These are phyloP conservation scores for Listrodromus nycthemerus DNA, from an alignment of 2,888 invertebrate genomes.

Conservation along the genomic window DNA sequence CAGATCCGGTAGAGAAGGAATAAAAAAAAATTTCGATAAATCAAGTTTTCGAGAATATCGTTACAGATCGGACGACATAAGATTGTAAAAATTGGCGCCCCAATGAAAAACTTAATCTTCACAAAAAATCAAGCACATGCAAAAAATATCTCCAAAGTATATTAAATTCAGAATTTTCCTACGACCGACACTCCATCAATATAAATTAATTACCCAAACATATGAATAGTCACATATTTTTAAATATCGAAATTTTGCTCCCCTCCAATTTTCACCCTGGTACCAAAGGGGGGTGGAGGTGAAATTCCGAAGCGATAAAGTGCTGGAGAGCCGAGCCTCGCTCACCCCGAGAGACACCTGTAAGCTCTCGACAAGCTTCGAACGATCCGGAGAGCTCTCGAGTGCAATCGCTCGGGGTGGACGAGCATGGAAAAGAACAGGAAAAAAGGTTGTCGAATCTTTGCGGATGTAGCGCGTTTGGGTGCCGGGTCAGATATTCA, in stretches of 20 bases:
- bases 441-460: slow-evolving; percentile 28
- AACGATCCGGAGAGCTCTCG: slow-evolving; percentile 36
- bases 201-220: too few species aligned
- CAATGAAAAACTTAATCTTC: not conserved
- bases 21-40: not conserved
- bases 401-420: slow-evolving; percentile 50
- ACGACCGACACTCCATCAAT: not conserved
- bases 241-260: too few species aligned
- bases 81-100: not conserved
- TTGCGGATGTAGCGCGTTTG: not conserved
- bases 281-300: not conserved
- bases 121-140: not conserved
- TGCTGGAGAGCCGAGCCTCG: slow-evolving; percentile 28
- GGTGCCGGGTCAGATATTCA: not conserved
- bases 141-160: not conserved
- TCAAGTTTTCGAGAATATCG: not conserved
- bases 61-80: not conserved
- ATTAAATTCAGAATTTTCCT: not conserved
- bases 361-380: slow-evolving; percentile 63
- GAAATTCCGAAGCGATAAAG: slow-evolving; percentile 8
- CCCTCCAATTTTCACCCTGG: too few species aligned
- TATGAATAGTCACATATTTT: too few species aligned
- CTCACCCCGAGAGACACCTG: slow-evolving; percentile 65
- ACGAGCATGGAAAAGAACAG: slow-evolving; percentile 16
- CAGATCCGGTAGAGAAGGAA: not conserved